Evolutionary conservation across 30 jellyfish, hydroid and myxozoan species (phyloP), one percentile per base, ranked within the genome.

Genomic region (Turritopsis dohrnii): DNA sequence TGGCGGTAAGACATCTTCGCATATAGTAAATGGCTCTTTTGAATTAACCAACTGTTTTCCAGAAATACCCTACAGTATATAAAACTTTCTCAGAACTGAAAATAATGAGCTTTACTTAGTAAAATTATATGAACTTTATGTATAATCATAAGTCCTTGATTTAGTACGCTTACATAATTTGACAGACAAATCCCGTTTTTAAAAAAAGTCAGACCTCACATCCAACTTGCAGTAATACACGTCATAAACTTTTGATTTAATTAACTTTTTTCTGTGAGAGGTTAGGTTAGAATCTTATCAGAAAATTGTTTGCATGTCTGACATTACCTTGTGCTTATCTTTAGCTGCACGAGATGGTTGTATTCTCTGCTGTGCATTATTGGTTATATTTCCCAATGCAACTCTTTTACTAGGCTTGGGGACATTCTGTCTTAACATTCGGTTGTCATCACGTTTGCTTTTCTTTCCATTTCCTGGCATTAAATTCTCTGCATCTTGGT

Each of bases 311-410:
- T n/a, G n/a, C n/a, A n/a, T n/a, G n/a, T n/a, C n/a, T n/a, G n/a
- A n/a, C n/a, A n/a, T n/a, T 54, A 54, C 88, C 28, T 82, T 69
- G 52, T 21, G 76, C 53, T 82, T 82, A 18, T 52, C 89, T 71
- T 92, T 92, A 60, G 96, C 98, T n/a, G 90, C 92, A n/a, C 98
- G 91, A 52, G 90, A 84, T 23, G 98, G 98, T 82, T 93, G 98
- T n/a, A 76, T 86, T 66, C 98, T 85, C 25, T 89, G 74, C n/a
- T 79, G 94, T 8, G 87, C 89, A 53, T 92, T 88, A 0, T 27
- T 74, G 26, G 83, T 90, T 19, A 90, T 90, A 20, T 85, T 90
- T 65, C 97, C 97, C n/a, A 90, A 86, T 16, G 97, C 97, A 21
- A 90, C 93, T 28, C 97, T 85, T 69, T 90, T 90, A 31, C 86